Base-by-base conservation (phyloP, 2,797 vertebrate species). In the Lates japonicus region DNA sequence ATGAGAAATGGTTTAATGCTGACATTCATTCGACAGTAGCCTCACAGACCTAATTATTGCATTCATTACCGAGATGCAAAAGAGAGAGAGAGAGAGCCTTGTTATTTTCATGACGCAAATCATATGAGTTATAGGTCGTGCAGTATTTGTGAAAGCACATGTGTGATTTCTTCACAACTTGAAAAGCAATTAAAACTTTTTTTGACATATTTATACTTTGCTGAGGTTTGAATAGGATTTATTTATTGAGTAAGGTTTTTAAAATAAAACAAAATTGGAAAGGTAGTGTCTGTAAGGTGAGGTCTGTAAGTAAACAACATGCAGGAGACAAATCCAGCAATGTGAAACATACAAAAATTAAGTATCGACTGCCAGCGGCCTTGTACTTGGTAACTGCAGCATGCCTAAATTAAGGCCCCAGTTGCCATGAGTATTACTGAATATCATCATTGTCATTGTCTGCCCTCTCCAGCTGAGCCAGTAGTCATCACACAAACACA, bases 31-130 rank as follows among this genome's bases (percentile, higher is more conserved):
- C 84, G 69, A 85, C 87, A 86, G 90, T 86, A 83, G 86, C 85
- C 88, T 87, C 82, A 81, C 84, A 92, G 78, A 87, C 80, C 87
- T 85, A 90, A 94, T 94, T 92, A 92, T 89, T 91, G 82, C 60
- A 78, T 88, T 93, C 89, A 91, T 90, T 89, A 88, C 52, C 5
- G 48, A 54, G 68, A 77, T 29, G 60, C 70, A 73, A 70, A 61
- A 65, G 14, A 62, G 1, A 62, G 19, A 46, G n/a, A 70, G 33
- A 62, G 33, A 41, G 22, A 25, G 76, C 33, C 78, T 83, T 65
- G 69, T 90, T 88, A 80, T 87, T 86, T 79, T 83, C 39, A 49
- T 60, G 70, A 82, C 76, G 80, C n/a, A 76, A 78, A 80, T 86
- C 70, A 86, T 80, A 85, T 68, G 52, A 87, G 16, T 74, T 75